These are phyloP conservation scores for Sweltsa coloradensis DNA, from an alignment of 1,140 invertebrate genomes.

Conservation along the genomic window DNA sequence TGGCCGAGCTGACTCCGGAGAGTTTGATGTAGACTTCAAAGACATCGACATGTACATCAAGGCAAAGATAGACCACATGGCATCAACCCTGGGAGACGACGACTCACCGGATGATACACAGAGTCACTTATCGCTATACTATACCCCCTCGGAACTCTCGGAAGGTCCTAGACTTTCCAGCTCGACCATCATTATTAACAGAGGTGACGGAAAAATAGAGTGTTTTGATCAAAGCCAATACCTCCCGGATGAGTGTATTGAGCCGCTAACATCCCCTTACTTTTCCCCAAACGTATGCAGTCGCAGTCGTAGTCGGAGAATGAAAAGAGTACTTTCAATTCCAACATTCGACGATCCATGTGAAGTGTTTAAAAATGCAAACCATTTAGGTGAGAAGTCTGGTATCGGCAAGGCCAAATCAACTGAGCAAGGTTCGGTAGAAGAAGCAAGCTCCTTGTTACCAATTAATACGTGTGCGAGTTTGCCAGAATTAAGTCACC, in stretches of 20 bases:
- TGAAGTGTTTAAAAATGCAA: conserved; percentile 14
- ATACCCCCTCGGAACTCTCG: conserved; percentile 59
- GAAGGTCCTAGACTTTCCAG: conserved; percentile 21
- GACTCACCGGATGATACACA: conserved; percentile 43
- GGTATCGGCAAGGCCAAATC: background rate
- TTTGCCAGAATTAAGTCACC: conserved; percentile 5
- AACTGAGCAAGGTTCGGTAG: background rate
- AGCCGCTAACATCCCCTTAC: conserved; percentile 13
- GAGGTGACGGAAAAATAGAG: background rate
- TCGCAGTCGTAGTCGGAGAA: conserved; percentile 6
- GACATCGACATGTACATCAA: conserved; percentile 43
- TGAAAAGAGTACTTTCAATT: background rate
- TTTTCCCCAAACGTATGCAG: conserved; percentile 7
- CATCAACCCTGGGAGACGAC: conserved; percentile 41
- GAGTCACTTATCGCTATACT: conserved; percentile 60
- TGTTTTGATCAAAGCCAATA: too few species aligned
- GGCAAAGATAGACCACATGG: conserved; percentile 41
- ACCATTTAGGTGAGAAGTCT: conserved; percentile 13
- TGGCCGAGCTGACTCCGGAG: conserved; percentile 60
- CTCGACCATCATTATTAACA: background rate
- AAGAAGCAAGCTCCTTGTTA: conserved; percentile 2
- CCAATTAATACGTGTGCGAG: conserved; percentile 5
- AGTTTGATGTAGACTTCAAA: conserved; percentile 50
- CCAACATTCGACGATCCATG: conserved; percentile 10
- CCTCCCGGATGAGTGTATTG: too few species aligned